Conservation (phyloP, 1,140 invertebrate genomes). For the Nixonia krombeini region DNA sequence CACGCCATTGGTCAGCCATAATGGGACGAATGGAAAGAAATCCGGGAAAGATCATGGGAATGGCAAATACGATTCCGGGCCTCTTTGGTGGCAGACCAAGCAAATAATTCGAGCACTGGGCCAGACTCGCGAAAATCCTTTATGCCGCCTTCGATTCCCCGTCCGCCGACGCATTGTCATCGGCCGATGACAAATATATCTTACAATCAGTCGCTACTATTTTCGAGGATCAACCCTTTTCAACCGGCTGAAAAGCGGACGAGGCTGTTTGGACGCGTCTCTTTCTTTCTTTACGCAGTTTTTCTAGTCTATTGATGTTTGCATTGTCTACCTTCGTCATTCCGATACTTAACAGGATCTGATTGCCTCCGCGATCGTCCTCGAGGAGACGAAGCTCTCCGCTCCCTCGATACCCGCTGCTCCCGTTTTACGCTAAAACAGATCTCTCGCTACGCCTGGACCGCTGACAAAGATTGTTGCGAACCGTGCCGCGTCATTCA, state of each 20-base stretch:
- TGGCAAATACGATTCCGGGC: conserved; percentile 62
- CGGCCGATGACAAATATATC: conserved; percentile 40
- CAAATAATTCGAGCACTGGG: conserved; percentile 50
- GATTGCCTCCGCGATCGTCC: conserved; percentile 13
- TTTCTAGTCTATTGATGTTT: conserved; percentile 29
- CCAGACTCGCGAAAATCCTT: conserved; percentile 60
- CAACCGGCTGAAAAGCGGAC: conserved; percentile 23
- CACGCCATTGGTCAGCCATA: conserved; percentile 61
- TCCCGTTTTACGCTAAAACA: no score
- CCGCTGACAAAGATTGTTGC: no score
- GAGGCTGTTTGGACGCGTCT: conserved; percentile 26
- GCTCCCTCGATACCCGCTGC: no score
- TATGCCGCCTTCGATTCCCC: conserved; percentile 23
- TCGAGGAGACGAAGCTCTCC: no score
- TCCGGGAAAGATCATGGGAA: conserved; percentile 65
- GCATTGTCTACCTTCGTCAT: conserved; percentile 22
- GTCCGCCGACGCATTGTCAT: conserved; percentile 27
- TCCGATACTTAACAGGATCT: conserved; percentile 7
- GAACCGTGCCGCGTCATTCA: no score
- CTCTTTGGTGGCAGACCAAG: conserved; percentile 40
- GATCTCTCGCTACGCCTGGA: no score
- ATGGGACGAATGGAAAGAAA: conserved; percentile 41
- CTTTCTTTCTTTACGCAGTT: conserved; percentile 18
- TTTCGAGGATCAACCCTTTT: conserved; percentile 50
- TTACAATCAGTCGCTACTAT: conserved; percentile 39